These are phyloP conservation scores for Lacanobia oleracea DNA, from an alignment of 2,888 invertebrate species.

Conservation along the genomic window DNA sequence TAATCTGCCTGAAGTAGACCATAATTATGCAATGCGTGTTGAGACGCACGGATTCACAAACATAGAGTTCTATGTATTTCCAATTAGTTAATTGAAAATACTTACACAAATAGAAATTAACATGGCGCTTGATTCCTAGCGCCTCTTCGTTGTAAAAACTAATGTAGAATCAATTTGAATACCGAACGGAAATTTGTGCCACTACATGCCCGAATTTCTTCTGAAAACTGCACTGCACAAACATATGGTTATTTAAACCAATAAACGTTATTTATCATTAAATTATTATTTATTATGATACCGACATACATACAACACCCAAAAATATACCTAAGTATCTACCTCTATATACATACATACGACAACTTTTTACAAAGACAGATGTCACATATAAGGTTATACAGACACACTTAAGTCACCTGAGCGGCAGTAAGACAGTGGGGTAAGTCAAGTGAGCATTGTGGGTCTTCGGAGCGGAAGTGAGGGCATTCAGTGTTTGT, in stretches of 20 bases:
- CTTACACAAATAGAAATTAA: background rate
- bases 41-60: conserved; percentile 23
- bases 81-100: background rate
- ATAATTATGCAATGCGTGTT: conserved; percentile 28
- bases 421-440: conserved; percentile 87
- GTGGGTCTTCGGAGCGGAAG: conserved; percentile 88
- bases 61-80: too few species aligned
- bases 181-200: background rate
- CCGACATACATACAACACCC: background rate
- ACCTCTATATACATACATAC: background rate
- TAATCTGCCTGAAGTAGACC: conserved; percentile 14
- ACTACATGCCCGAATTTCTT: background rate
- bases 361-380: conserved; percentile 33
- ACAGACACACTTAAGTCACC: conserved; percentile 72
- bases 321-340: conserved; percentile 5
- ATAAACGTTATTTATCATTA: too few species aligned
- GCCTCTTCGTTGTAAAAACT: background rate
- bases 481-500: conserved; percentile 88
- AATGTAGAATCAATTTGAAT: background rate
- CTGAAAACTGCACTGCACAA: background rate
- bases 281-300: too few species aligned
- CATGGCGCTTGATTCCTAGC: background rate
- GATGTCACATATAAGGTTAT: conserved; percentile 46
- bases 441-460: conserved; percentile 85
- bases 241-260: too few species aligned